Base-by-base conservation (phyloP, 37 sponge, comb jelly and placozoan genomes). In the Crambe crambe region DNA sequence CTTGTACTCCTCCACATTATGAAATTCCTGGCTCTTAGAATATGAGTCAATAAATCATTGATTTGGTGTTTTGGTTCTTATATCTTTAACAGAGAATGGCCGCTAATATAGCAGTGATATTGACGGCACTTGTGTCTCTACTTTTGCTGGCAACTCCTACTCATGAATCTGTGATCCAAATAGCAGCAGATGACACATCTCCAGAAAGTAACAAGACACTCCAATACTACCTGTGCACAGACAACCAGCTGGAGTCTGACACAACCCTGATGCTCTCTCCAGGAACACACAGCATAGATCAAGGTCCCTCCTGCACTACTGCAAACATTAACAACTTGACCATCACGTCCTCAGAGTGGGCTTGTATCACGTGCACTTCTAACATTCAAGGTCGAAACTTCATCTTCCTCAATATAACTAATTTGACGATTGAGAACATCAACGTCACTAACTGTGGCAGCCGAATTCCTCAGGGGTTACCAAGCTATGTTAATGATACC, bases 401-500 rank as follows among this genome's bases (percentile, higher is more conserved):
- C 29, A 27, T 58, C 18, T 81, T 81, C 40, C 31, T 81, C 44
- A 81, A 72, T 29, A 41, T 81, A n/a, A 72, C 61, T 29, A 72
- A 72, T 43, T 59, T 81, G 34, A 35, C 25, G 0, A 30, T 81
- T 18, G 61, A 70, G 36, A 58, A 81, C 27, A 3, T 81, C 29
- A 32, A 27, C 43, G 12, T 81, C 0, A 27, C 3, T 1, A 70
- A 57, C 41, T 81, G 81, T 72, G 81, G 81, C 2, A 20, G 42
- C 10, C 43, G 15, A 2, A 23, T 81, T 42, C 63, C 81, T 0
- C 2, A 23, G 15, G 34, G 20, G 10, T 58, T 81, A 3, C 73
- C 73, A 15, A 27, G 30, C 20, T 40, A 61, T 39, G 44, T 81
- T 26, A 81, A 60, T 31, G 12, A 56, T 17, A 81, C 81, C 0